Evolutionary conservation across 2,888 invertebrate genomes (phyloP).

Genomic region (Limnephilus auricula): DNA sequence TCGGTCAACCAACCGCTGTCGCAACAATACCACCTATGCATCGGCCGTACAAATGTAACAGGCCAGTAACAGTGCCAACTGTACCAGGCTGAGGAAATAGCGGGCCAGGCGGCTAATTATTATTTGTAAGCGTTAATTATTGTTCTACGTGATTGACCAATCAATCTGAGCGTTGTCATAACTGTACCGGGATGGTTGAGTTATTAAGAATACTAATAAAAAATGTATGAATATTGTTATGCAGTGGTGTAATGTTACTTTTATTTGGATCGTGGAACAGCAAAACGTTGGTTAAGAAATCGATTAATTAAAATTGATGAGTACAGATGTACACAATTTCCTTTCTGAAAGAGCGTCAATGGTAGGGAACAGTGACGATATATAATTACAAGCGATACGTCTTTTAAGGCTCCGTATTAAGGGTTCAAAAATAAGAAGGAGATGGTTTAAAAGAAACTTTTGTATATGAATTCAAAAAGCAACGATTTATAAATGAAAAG

Average conservation of each 20-base stretch:
- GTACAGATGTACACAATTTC: too few relatives aligned
- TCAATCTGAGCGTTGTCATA: background rate
- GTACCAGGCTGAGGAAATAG: constrained; percentile 35
- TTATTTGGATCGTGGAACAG: background rate
- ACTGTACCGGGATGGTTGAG: background rate
- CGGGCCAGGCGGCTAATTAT: background rate
- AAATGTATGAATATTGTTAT: background rate
- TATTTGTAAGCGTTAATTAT: background rate
- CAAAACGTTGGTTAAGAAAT: too few relatives aligned
- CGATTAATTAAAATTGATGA: too few relatives aligned
- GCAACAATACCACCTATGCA: background rate
- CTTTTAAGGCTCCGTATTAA: too few relatives aligned
- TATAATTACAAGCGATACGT: too few relatives aligned
- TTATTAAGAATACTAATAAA: background rate
- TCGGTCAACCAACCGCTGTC: constrained; percentile 28
- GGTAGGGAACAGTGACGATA: too few relatives aligned
- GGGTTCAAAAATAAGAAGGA: too few relatives aligned
- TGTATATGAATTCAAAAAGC: too few relatives aligned
- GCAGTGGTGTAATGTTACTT: background rate
- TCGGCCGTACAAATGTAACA: background rate
- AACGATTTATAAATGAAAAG: too few relatives aligned
- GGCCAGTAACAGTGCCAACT: background rate
- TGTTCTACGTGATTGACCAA: background rate
- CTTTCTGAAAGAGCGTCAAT: too few relatives aligned
- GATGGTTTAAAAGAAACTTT: too few relatives aligned